Percentiles rank a stretch among this genome's conserved stretches.
Evolutionary conservation across 2,888 invertebrate genomes (phyloP).

Genomic region (Diarsia dahlii): DNA sequence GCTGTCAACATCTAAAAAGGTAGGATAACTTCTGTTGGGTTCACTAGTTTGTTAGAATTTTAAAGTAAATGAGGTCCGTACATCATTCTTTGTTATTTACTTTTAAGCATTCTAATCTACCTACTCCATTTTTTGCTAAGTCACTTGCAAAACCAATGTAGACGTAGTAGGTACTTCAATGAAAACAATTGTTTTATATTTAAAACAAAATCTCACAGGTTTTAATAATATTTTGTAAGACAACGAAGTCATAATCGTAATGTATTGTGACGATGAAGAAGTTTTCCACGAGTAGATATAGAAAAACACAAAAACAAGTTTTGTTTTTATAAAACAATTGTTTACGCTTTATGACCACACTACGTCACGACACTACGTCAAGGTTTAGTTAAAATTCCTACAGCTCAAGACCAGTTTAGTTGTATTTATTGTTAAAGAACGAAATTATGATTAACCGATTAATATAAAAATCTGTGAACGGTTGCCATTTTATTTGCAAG

Average conservation of each 20-base stretch:
- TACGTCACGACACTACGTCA: background rate
- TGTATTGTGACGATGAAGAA: background rate
- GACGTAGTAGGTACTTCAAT: background rate
- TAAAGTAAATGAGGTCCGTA: background rate
- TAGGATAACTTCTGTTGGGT: background rate
- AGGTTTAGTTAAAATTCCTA: background rate
- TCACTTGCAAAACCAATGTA: no score
- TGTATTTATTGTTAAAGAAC: background rate
- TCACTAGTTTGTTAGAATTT: background rate
- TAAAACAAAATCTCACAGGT: background rate
- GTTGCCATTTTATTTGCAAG: background rate
- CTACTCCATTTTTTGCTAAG: no score
- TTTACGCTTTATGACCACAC: background rate
- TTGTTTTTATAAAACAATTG: no score
- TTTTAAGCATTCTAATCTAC: no score
- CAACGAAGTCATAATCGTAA: background rate
- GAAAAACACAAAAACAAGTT: background rate
- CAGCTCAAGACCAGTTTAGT: background rate
- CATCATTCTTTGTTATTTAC: no score
- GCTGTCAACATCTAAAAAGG: background rate
- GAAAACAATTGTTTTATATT: slow-evolving; percentile 12
- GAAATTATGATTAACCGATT: no score
- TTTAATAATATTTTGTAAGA: background rate
- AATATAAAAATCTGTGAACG: no score
- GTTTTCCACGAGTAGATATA: background rate